Evolutionary conservation across 2,797 vertebrate genomes (phyloP), one percentile per base, ranked within the genome.

Genomic region (Sternotherus odoratus): DNA sequence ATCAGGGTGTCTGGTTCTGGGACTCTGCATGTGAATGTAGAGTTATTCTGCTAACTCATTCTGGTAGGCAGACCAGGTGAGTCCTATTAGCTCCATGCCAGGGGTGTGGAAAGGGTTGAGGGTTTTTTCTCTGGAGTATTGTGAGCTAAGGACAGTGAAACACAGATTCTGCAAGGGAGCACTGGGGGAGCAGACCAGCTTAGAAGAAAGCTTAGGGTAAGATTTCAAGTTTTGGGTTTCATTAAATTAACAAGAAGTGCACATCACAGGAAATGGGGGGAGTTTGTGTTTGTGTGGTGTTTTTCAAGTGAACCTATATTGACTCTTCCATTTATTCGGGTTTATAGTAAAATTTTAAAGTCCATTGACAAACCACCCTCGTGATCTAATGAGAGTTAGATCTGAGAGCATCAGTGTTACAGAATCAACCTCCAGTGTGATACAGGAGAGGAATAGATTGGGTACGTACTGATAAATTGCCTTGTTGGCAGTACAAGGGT

Each of bases 121-220:
- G 60, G 80, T 0, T 11, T 85, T 81, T 91, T 78, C 33, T 63
- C 53, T 4, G 1, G 33, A 82, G 57, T 0, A 0, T 57, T 12
- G 85, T 60, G 88, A 93, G 90, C 94, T 75, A 56, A 88, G 80
- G 77, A 88, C 0, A 15, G 86, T 56, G 77, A 49, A 54, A 85
- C 94, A 85, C 93, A 91, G 60, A 10, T 86, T 90, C 23, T 39
- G 74, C 77, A 69, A 46, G 82, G 87, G 82, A 63, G 88, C 92
- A 83, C 69, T 86, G 89, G 79, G 1, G 26, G 60, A 88, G 89
- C 15, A 53, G 85, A 21, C 0, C 49, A 93, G 84, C 39, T 50
- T 0, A 0, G 84, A 36, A 36, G 33, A 6, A 85, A 50, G 17
- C 60, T 49, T n/a, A 91, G 89, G 92, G 75, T 87, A 82, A 78